Base-by-base conservation (phyloP, 2,797 vertebrate genomes). In the Lates japonicus region DNA sequence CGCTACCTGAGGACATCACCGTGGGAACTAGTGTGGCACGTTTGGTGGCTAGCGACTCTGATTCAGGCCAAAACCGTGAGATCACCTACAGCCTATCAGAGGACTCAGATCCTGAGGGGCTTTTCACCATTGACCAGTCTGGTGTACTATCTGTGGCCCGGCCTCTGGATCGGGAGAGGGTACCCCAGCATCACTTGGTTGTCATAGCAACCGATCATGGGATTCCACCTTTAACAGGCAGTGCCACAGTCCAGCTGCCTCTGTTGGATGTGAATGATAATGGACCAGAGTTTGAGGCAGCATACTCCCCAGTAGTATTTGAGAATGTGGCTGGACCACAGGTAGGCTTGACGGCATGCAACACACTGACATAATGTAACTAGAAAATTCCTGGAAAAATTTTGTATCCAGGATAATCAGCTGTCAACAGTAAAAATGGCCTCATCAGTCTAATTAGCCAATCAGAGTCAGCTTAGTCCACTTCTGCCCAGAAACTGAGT, bases 221-320 rank as follows among this genome's bases (percentile, higher is more conserved):
- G 0, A 84, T 70, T 0, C 97, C 97, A 33, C 85, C 95, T 16
- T 80, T 89, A 51, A 96, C 96, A 3, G 97, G 97, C 39, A 97
- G 95, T 0, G 91, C 96, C 61, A 97, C 96, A 1, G 91, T 98
- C 69, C 91, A 96, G 88, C 87, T 98, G 74, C 88, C 94, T 33
- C 84, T 98, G 70, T 76, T 97, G 85, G 97, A 98, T 84, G 84
- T 98, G 19, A 98, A 98, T 48, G 97, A 98, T 82, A 98, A 97
- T 1, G 96, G 95, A 17, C 97, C 97, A 1, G 94, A 94, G 85
- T 97, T 98, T 88, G 97, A 97, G 78, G 93, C 92, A 0, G 71
- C 80, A 0, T 98, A 98, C 72, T 80, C 91, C 19, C 97, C 97
- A 0, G 35, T 98, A 7, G 95, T 98, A 52, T 97, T 96, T 95